Evolutionary conservation across 2,113 vertebrate genomes (phyloP).

Genomic region (Ariopsis seemanni): DNA sequence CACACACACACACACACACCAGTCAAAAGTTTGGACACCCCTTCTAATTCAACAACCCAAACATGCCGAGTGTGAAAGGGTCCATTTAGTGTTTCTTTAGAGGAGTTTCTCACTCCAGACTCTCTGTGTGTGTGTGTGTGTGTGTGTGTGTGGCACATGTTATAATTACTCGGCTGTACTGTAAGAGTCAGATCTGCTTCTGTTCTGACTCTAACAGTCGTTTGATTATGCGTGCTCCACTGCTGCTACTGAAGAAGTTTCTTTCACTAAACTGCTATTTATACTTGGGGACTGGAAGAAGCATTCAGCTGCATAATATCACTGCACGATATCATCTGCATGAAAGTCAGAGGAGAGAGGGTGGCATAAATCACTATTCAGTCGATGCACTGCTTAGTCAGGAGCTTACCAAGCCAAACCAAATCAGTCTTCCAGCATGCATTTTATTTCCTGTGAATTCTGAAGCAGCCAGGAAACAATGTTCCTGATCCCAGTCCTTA

Average conservation of each 20-base stretch:
- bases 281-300: not conserved
- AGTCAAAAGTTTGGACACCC: too few species aligned
- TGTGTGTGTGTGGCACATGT: constrained; percentile 16
- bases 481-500: not conserved
- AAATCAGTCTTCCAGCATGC: not conserved
- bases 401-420: not conserved
- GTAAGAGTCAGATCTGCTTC: constrained; percentile 34
- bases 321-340: not conserved
- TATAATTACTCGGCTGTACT: constrained; percentile 46
- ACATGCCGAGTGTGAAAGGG: constrained; percentile 43
- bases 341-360: not conserved
- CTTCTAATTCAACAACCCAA: too few species aligned
- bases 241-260: constrained; percentile 24
- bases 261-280: constrained; percentile 28
- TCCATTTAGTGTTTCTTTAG: constrained; percentile 38
- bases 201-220: constrained; percentile 15
- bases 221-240: constrained; percentile 26
- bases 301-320: constrained; percentile 19
- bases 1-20: too few species aligned
- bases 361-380: not conserved
- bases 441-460: not conserved
- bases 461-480: not conserved
- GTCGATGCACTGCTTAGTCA: not conserved
- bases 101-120: constrained; percentile 10
- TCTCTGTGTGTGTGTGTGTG: constrained; percentile 18